Conservation (phyloP, 2,797 vertebrate species). For the Sebastes steindachneri region DNA sequence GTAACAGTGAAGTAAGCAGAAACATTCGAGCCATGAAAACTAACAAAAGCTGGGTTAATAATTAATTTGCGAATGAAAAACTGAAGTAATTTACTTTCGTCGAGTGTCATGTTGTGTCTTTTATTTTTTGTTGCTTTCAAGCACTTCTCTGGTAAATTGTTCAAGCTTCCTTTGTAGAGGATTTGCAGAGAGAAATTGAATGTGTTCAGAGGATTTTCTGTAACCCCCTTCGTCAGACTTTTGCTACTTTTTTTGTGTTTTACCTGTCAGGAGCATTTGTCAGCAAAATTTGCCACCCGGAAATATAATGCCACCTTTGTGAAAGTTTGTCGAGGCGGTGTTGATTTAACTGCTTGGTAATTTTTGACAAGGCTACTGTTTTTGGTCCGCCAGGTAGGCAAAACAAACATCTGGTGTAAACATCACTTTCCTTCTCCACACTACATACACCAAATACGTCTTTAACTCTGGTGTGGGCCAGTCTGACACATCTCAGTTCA, state of each 20-base stretch:
- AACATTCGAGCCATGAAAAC: conserved; percentile 1
- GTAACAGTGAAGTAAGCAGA: neutral
- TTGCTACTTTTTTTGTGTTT: neutral
- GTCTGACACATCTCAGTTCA: neutral
- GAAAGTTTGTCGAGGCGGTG: neutral
- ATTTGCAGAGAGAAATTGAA: conserved; percentile 9
- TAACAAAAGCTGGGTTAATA: conserved; percentile 31
- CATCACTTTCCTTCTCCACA: neutral
- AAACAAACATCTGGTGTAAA: neutral
- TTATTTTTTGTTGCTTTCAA: neutral
- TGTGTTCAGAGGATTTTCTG: conserved; percentile 11
- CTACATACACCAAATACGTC: neutral
- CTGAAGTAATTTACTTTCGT: conserved; percentile 24
- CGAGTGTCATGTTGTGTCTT: neutral
- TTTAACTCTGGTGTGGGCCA: neutral
- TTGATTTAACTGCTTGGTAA: neutral
- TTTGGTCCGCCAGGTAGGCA: neutral
- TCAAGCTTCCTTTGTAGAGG: neutral
- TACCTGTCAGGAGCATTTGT: neutral
- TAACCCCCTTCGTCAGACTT: neutral
- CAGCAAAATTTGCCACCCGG: neutral
- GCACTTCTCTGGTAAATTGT: neutral
- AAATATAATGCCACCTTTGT: neutral
- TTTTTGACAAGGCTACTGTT: neutral
- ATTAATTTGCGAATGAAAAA: conserved; percentile 26